phyloP scores from a whole-genome alignment of 2,113 vertebrate species.

The Mus musculus region DNA sequence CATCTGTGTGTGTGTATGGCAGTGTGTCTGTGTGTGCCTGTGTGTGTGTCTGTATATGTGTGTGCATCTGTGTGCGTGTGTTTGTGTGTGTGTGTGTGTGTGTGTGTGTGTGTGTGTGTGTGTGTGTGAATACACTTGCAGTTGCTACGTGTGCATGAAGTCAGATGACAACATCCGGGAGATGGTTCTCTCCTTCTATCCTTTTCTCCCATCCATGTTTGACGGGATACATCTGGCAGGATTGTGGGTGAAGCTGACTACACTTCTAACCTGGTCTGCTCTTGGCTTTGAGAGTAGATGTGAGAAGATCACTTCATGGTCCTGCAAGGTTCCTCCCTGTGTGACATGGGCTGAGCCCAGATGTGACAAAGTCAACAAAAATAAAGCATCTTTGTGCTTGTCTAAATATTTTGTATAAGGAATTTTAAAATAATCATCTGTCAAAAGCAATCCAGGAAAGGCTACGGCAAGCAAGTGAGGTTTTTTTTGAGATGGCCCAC shows the following conservation, averaged over 20 bases:
- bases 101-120: not conserved
- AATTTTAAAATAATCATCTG: not conserved
- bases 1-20: not conserved
- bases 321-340: not conserved
- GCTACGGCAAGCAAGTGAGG: no score
- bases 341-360: not conserved
- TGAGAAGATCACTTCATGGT: not conserved
- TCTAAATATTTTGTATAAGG: not conserved
- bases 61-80: not conserved
- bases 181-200: not conserved
- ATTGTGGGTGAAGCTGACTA: not conserved
- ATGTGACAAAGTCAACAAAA: not conserved
- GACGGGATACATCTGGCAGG: no score
- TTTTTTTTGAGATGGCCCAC: no score
- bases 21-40: not conserved
- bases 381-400: not conserved
- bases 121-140: no score
- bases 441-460: no score
- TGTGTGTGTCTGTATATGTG: not conserved
- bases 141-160: not conserved
- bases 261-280: not conserved
- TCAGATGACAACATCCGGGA: not conserved
- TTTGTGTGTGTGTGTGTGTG: not conserved
- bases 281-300: not conserved
- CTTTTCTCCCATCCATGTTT: not conserved